A percentile compares a stretch with the other conserved stretches of the same genome.
These are phyloP conservation scores for Melanostoma scalare DNA, from an alignment of 2,888 invertebrate genomes.

Conservation along the genomic window DNA sequence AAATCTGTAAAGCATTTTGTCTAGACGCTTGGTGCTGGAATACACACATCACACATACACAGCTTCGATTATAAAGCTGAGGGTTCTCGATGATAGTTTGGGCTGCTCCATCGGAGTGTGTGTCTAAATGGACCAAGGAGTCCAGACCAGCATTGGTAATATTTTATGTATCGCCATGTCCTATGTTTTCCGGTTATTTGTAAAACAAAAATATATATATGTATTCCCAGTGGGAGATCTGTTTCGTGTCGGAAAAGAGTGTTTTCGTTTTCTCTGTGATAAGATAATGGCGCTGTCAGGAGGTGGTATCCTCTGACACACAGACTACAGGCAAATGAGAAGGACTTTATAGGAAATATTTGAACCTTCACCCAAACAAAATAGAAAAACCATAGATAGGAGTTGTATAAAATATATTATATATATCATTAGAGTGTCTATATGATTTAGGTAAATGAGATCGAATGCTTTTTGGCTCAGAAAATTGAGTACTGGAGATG, in stretches of 20 bases:
- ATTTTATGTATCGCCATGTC: slow-evolving; percentile 61
- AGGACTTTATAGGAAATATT: slow-evolving; percentile 27
- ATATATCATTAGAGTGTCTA: slow-evolving; percentile 56
- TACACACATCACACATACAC: slow-evolving; percentile 21
- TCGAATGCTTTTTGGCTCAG: slow-evolving; percentile 44
- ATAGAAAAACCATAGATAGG: background rate
- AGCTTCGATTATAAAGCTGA: slow-evolving; percentile 1
- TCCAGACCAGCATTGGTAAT: slow-evolving; percentile 27
- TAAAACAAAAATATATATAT: slow-evolving; percentile 42
- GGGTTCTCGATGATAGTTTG: slow-evolving; percentile 16
- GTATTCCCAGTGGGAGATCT: slow-evolving; percentile 30
- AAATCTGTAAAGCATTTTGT: slow-evolving; percentile 67
- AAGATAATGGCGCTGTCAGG: slow-evolving; percentile 49
- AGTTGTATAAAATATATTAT: slow-evolving; percentile 1
- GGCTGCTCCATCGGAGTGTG: slow-evolving; percentile 8
- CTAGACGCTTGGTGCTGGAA: slow-evolving; percentile 52
- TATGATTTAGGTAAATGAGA: slow-evolving; percentile 65
- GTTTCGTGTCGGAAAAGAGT: slow-evolving; percentile 35
- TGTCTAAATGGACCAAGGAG: slow-evolving; percentile 48
- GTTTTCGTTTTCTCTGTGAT: slow-evolving; percentile 20
- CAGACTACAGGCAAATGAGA: slow-evolving; percentile 14
- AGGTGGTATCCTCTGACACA: slow-evolving; percentile 27
- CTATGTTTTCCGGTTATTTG: slow-evolving; percentile 65
- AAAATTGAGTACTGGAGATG: slow-evolving; percentile 25
- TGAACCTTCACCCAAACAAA: slow-evolving; percentile 33